A percentile compares a stretch with the other conserved stretches of the same genome.
Evolutionary conservation across 2,888 invertebrate genomes (phyloP).

Genomic region (Napeogenes sylphis): DNA sequence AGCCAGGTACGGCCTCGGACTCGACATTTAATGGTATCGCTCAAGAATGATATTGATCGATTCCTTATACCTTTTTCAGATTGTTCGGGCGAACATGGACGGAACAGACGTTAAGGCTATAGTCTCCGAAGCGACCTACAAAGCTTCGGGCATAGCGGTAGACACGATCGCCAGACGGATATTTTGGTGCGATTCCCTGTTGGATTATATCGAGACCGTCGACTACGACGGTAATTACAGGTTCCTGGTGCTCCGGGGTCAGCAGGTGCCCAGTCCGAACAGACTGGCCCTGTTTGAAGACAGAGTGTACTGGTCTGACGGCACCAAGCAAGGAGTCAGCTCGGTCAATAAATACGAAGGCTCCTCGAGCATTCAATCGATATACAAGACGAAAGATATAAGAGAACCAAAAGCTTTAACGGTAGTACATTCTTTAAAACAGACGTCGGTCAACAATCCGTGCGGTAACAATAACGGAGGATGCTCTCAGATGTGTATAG

Average conservation of each 20-base stretch:
- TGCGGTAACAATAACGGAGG: slow-evolving; percentile 92
- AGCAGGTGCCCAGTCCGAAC: slow-evolving; percentile 91
- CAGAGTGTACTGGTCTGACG: slow-evolving; percentile 93
- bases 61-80: slow-evolving; percentile 45
- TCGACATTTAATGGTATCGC: too few relatives aligned
- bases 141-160: slow-evolving; percentile 93
- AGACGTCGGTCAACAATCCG: slow-evolving; percentile 86
- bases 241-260: slow-evolving; percentile 87
- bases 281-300: slow-evolving; percentile 91
- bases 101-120: slow-evolving; percentile 90
- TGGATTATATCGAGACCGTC: slow-evolving; percentile 97
- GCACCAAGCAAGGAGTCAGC: slow-evolving; percentile 92
- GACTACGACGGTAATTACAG: slow-evolving; percentile 93
- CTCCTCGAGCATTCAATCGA: slow-evolving; percentile 85
- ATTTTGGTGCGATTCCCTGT: slow-evolving; percentile 96
- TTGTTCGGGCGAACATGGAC: slow-evolving; percentile 95
- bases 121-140: slow-evolving; percentile 94
- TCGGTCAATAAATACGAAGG: slow-evolving; percentile 92
- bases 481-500: slow-evolving; percentile 96
- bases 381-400: slow-evolving; percentile 88
- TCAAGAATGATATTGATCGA: too few relatives aligned
- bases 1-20: slow-evolving; percentile 77
- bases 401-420: slow-evolving; percentile 90
- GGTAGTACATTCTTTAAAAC: slow-evolving; percentile 87
- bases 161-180: slow-evolving; percentile 94